A percentile compares a stretch with the other conserved stretches of the same genome.
These are phyloP conservation scores for Neosilurus hyrtlii DNA, from an alignment of 2,797 vertebrate genomes.

Conservation along the genomic window DNA sequence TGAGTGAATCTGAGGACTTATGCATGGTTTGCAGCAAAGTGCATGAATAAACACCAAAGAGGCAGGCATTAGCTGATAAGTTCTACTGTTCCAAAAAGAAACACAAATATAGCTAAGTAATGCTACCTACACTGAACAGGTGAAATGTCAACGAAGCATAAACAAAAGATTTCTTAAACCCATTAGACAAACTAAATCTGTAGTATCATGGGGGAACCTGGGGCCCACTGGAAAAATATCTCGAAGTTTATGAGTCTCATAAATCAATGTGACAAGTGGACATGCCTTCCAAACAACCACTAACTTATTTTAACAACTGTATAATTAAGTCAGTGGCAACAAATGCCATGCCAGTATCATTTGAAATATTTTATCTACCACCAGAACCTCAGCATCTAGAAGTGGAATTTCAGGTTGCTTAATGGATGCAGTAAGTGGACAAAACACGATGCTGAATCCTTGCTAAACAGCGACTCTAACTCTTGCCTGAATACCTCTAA, in stretches of 20 bases:
- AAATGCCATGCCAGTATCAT: conserved; percentile 28
- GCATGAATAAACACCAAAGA: not conserved
- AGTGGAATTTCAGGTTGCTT: conserved; percentile 9
- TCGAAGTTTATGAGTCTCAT: conserved; percentile 37
- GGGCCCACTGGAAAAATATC: conserved; percentile 31
- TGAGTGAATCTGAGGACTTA: not conserved
- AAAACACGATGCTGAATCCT: conserved; percentile 27
- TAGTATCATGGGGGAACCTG: not conserved
- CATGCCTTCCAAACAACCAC: conserved; percentile 34
- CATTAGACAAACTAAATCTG: conserved; percentile 32
- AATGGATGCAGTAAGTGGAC: conserved; percentile 15
- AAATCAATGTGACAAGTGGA: conserved; percentile 40
- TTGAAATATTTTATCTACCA: conserved; percentile 26
- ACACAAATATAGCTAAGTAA: not conserved
- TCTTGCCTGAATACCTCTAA: conserved; percentile 35
- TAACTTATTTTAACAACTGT: conserved; percentile 38
- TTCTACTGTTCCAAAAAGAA: not conserved
- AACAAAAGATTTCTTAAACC: conserved; percentile 39
- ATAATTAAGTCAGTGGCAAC: conserved; percentile 34
- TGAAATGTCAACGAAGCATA: conserved; percentile 43
- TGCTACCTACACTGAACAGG: not conserved
- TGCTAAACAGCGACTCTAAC: conserved; percentile 32
- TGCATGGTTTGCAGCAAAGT: not conserved
- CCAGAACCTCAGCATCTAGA: conserved; percentile 8
- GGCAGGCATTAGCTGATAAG: conserved; percentile 43